These are phyloP conservation scores for Perca schrenkii DNA, from an alignment of 2,113 vertebrate genomes.

Conservation along the genomic window DNA sequence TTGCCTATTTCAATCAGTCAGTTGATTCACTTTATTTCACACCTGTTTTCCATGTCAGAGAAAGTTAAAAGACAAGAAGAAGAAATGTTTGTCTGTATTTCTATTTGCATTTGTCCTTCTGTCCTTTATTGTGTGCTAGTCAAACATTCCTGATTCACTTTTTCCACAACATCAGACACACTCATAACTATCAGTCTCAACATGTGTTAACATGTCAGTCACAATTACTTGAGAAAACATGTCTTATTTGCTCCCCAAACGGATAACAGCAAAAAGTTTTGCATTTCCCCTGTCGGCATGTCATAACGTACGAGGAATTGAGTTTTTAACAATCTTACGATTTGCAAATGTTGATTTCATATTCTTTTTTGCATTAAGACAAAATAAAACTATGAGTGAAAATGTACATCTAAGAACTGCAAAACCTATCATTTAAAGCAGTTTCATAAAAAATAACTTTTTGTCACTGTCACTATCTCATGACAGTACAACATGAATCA, in stretches of 20 bases:
- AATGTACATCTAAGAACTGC: too few species aligned
- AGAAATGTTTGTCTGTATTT: background rate
- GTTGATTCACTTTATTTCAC: slow-evolving; percentile 38
- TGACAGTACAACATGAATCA: too few species aligned
- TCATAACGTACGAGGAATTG: slow-evolving; percentile 5
- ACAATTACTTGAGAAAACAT: slow-evolving; percentile 7
- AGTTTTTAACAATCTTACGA: background rate
- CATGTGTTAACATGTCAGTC: slow-evolving; percentile 13
- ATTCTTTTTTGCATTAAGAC: too few species aligned
- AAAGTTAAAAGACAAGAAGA: background rate
- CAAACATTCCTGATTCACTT: background rate
- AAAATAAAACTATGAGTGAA: too few species aligned
- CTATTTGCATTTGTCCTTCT: background rate
- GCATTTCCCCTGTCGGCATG: background rate
- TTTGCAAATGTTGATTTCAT: slow-evolving; percentile 8
- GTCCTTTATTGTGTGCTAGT: background rate
- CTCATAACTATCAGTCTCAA: background rate
- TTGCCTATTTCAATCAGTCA: slow-evolving; percentile 6
- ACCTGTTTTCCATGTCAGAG: slow-evolving; percentile 15
- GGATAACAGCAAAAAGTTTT: background rate
- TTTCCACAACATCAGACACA: background rate
- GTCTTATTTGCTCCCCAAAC: background rate
- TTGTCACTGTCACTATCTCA: too few species aligned
- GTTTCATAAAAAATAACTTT: too few species aligned
- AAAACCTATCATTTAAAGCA: too few species aligned